A percentile compares a stretch with the other conserved stretches of the same genome.
These are phyloP conservation scores for Erpobdella octoculata DNA, from an alignment of 2,888 invertebrate species.

Conservation along the genomic window DNA sequence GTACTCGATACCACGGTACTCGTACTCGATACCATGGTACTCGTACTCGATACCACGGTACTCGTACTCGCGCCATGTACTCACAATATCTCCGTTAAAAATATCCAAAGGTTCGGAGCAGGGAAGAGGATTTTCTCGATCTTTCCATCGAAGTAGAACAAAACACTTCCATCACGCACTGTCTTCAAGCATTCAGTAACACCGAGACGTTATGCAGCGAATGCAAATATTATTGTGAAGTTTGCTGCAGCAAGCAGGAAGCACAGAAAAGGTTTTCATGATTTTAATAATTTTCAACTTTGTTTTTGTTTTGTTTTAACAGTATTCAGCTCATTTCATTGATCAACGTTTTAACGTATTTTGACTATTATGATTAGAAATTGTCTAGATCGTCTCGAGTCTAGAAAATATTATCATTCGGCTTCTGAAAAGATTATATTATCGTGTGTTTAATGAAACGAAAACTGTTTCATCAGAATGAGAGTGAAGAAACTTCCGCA, in stretches of 20 bases:
- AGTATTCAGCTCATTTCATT: not conserved
- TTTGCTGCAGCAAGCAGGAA: constrained; percentile 97
- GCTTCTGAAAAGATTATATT: too few relatives aligned
- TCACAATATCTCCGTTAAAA: not conserved
- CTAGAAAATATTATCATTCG: too few relatives aligned
- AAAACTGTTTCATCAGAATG: constrained; percentile 64
- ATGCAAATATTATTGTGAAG: constrained; percentile 99
- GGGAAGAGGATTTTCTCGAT: constrained; percentile 98
- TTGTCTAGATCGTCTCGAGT: too few relatives aligned
- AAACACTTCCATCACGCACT: constrained; percentile 97
- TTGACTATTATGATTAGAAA: too few relatives aligned
- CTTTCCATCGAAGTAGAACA: constrained; percentile 98
- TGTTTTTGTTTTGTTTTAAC: not conserved
- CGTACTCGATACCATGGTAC: too few relatives aligned
- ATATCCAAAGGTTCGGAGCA: constrained; percentile 72
- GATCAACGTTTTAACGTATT: not conserved
- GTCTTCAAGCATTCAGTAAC: constrained; percentile 91
- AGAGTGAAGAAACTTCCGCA: constrained; percentile 94
- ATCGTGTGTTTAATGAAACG: too few relatives aligned
- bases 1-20: too few relatives aligned
- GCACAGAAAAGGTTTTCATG: constrained; percentile 64
- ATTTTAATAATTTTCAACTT: too few relatives aligned
- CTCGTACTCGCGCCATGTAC: not conserved
- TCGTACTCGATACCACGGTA: not conserved
- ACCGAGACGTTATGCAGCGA: constrained; percentile 97